Conservation (phyloP, 2,888 invertebrate genomes). For the Drosophila atripex region DNA sequence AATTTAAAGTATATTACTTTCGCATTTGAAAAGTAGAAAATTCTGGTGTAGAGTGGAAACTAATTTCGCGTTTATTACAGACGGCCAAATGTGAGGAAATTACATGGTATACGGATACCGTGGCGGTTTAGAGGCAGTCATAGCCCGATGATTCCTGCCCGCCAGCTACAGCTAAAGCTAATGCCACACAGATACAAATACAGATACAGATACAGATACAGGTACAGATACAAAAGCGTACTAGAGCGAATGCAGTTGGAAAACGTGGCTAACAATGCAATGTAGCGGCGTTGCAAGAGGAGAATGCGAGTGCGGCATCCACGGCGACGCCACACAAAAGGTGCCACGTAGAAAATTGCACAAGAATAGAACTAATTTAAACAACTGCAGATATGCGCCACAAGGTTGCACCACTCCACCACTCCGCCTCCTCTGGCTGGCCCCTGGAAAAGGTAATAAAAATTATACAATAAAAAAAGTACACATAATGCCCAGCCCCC, state of each 20-base stretch:
- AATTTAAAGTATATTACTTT: conserved; percentile 47
- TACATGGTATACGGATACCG: conserved; percentile 40
- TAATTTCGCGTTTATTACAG: conserved; percentile 63
- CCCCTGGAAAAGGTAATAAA: conserved; percentile 57
- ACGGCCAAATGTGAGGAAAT: conserved; percentile 61
- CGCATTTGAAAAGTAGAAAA: conserved; percentile 44
- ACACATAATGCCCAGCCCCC: conserved; percentile 1
- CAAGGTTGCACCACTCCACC: conserved; percentile 27
- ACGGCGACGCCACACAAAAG: conserved; percentile 57
- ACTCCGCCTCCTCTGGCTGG: not conserved
- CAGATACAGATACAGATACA: conserved; percentile 34
- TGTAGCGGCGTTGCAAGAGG: conserved; percentile 30
- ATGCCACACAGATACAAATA: conserved; percentile 34
- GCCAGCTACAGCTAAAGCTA: conserved; percentile 9
- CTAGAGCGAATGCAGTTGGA: conserved; percentile 57
- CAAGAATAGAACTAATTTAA: conserved; percentile 80
- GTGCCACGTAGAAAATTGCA: conserved; percentile 76
- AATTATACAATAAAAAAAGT: conserved; percentile 62
- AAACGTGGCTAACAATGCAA: conserved; percentile 63
- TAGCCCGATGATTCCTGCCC: conserved; percentile 10
- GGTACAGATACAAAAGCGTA: conserved; percentile 7
- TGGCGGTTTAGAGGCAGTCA: conserved; percentile 7
- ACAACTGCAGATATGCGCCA: conserved; percentile 64
- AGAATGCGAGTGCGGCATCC: conserved; percentile 48
- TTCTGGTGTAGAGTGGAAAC: conserved; percentile 51